A percentile compares a stretch with the other conserved stretches of the same genome.
Conservation (phyloP, 2,888 invertebrate genomes). For the Sinodicranocentrus sp. region DNA sequence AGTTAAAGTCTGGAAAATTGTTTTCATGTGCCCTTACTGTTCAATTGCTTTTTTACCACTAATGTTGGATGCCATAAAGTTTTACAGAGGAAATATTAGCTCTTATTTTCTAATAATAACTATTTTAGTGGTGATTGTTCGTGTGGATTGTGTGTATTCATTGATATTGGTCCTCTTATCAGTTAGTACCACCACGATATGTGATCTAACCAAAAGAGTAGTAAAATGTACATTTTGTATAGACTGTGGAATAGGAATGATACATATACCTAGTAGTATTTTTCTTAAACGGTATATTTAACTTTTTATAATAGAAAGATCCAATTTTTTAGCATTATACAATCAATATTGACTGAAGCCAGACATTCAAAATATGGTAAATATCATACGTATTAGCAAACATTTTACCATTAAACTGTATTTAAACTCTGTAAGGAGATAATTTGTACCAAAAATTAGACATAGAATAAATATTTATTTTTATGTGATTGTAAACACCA, state of each 20-base stretch:
- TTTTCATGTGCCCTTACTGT: too few relatives aligned
- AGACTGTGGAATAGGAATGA: constrained; percentile 54
- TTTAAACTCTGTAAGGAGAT: constrained; percentile 46
- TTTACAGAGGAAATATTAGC: constrained; percentile 34
- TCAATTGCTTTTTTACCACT: constrained; percentile 40
- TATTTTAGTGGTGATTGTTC: too few relatives aligned
- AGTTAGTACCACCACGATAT: constrained; percentile 42
- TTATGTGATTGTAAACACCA: constrained; percentile 45
- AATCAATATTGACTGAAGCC: constrained; percentile 65
- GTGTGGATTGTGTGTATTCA: too few relatives aligned
- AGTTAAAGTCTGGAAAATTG: too few relatives aligned
- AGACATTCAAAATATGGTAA: constrained; percentile 64
- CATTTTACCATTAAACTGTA: constrained; percentile 55
- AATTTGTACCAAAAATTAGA: constrained; percentile 68
- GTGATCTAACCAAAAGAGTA: constrained; percentile 66
- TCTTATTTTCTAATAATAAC: constrained; percentile 51
- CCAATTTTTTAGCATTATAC: constrained; percentile 61
- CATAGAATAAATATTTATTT: constrained; percentile 65
- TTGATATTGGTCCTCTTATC: not conserved
- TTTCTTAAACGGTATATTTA: constrained; percentile 27
- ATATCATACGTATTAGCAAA: constrained; percentile 32
- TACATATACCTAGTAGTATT: constrained; percentile 4
- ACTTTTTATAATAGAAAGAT: constrained; percentile 33
- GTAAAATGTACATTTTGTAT: constrained; percentile 65
- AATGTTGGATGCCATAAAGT: constrained; percentile 55